A percentile compares a stretch with the other conserved stretches of the same genome.
Evolutionary conservation across 2,797 vertebrate species (phyloP).

Genomic region (Hypotaenidia philippensis): DNA sequence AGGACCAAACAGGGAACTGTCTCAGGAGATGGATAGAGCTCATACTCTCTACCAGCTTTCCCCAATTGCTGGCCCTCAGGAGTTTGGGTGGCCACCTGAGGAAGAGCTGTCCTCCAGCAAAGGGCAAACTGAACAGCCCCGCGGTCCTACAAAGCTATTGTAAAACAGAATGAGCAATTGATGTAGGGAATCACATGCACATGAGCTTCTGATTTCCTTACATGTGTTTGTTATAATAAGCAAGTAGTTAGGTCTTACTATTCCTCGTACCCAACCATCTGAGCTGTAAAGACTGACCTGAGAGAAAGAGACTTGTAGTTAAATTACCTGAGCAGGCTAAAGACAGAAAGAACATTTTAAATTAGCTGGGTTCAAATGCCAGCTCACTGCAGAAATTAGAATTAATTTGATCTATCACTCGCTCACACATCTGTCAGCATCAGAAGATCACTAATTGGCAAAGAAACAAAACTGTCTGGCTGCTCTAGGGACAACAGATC

Average conservation of each 20-base stretch:
- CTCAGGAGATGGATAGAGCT: neutral
- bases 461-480: neutral
- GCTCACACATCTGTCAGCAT: neutral
- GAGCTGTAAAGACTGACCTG: neutral
- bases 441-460: slow-evolving; percentile 25
- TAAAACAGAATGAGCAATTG: neutral
- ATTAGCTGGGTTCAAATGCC: slow-evolving; percentile 29
- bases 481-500: neutral
- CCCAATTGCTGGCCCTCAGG: neutral
- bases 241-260: neutral
- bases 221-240: neutral
- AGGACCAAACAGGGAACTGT: neutral
- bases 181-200: rapidly evolving
- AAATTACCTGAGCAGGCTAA: slow-evolving; percentile 38
- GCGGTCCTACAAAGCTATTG: neutral
- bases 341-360: slow-evolving; percentile 9
- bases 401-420: slow-evolving; percentile 37
- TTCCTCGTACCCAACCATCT: rapidly evolving
- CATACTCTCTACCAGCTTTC: neutral
- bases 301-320: neutral
- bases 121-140: neutral
- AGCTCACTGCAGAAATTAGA: slow-evolving; percentile 51
- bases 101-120: rapidly evolving
- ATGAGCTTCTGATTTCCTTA: neutral
- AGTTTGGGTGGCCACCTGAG: neutral